Evolutionary conservation across 2,888 invertebrate species (phyloP), one percentile per base, ranked within the genome.

Genomic region (Nineta flava): DNA sequence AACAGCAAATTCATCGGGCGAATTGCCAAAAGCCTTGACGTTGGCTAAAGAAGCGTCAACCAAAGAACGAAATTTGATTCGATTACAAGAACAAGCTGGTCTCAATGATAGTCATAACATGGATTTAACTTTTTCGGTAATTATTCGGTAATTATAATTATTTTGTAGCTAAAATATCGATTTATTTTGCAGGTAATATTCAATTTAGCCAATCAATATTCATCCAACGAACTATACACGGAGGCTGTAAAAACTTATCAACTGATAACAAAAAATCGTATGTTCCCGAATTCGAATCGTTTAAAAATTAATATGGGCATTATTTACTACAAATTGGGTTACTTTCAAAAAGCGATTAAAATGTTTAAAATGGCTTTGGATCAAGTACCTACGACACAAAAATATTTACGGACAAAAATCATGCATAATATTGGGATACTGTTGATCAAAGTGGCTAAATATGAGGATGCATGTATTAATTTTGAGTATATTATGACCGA

Each of bases 401-500:
- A 93, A 64, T 88, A 91, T 67, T 74, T 95, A 59, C 84, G 94
- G 81, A 85, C 91, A 60, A 94, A 93, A 71, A 93, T 99, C 56
- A 94, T 96, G 81, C 95, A 96, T 68, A 99, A 99, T 63, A 97
- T 99, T 61, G 93, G 91, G 0, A 79, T 95, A 54, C 76, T 95
- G 19, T 87, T 97, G 62, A 88, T 97, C 19, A 87, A 90, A 62
- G 88, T 96, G 87, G 92, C 92, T 26, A 93, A 95, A 65, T 93
- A 93, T 67, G 86, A 87, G 48, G 97, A 99, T 65, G 97, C 99
- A 0, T 86, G 94, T 44, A 87, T 88, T 3, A 93, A 92, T 59
- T 93, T 99, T 66, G 97, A 99, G 64, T 95, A 93, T 67, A 95
- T 97, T 52, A 94, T 99, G 91, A 87, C 90, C 49, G 96, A 97